Evolutionary conservation across 2,888 invertebrate species (phyloP), one percentile per base, ranked within the genome.

Genomic region (Acronicta alni): DNA sequence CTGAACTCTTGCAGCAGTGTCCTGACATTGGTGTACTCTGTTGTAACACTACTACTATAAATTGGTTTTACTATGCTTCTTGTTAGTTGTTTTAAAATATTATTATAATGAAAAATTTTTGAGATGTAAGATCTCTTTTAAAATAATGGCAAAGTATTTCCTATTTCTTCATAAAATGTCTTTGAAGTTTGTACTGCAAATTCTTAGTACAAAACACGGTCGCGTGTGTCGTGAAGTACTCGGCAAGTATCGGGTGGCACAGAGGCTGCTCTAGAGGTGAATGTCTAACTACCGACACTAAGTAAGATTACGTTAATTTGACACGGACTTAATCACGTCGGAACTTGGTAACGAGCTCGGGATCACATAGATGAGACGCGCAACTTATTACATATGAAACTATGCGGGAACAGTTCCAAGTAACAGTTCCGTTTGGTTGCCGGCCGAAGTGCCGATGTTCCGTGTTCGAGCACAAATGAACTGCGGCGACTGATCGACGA

Each of bases 261-360:
- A 66, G 38, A 68, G 49, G 38, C 59, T 32, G 51, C 14, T 72
- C 44, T 42, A 66, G 55, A 52, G 55, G 67, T 42, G 67, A 66
- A 47, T 42, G 67, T 48, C 47, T 71, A 71, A 72, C 61, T 66
- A 60, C 55, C 37, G 42, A 46, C 59, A 39, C 67, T 67, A 72
- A 72, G 49, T 46, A 60, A 72, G 62, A 69, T 69, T 61, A 67
- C 51, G 56, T 72, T 72, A 69, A 69, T 72, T 69, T 61, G 51
- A 72, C 62, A 72, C 62, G 57, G 39, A 45, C 42, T 67, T 69
- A 57, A 67, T 67, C 51, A 35, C 66, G 37, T 14, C 39, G 38
- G 35, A 72, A 59, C 47, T 72, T 54, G 14, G 41, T 45, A 57
- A 61, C 67, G 44, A 67, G 61, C 61, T 48, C 37, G n/a, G 55